Base-by-base conservation (phyloP, 2,113 vertebrate genomes). In the Ptyas mucosa region DNA sequence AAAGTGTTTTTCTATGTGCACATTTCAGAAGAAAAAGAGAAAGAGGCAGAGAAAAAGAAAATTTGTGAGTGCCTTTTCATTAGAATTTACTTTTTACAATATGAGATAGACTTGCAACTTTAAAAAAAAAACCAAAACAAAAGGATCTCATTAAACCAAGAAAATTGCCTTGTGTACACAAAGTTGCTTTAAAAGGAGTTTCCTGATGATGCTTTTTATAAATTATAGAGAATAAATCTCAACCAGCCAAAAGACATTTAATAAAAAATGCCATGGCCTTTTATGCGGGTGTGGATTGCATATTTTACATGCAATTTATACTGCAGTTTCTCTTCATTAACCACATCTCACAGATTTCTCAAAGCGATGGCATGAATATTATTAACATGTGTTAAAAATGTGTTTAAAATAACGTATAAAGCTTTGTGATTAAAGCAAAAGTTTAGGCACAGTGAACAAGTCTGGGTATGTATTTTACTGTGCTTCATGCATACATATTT, bases 291-390 rank as follows among this genome's bases (percentile, higher is more conserved):
- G 95, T 93, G 95, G 95, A 95, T 95, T 95, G 95, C 95, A 96
- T 97, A 97, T 97, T 98, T 98, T 97, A 96, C 92, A 95, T 97
- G 96, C 95, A 97, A 97, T 97, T 97, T 98, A 97, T 97, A 94
- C 96, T 96, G 95, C 94, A 97, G 97, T 97, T 97, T 98, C 97
- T 97, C 97, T 97, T 97, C 97, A 98, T 98, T 98, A 98, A 97
- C 95, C 97, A 97, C 96, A 97, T 97, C 96, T 97, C 91, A 0
- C 94, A 97, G 96, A 96, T 97, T 97, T 97, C 97, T 97, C 97
- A 97, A 95, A 97, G 95, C 91, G 94, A 93, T 93, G 89, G 94
- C 95, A 94, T 97, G 96, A 96, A 97, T 98, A 97, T 97, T 97
- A 98, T 98, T 97, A 98, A 97, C 97, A 98, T 97, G 96, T 97